Conservation (phyloP, 2,888 invertebrate genomes). For the Ischnura elegans region DNA sequence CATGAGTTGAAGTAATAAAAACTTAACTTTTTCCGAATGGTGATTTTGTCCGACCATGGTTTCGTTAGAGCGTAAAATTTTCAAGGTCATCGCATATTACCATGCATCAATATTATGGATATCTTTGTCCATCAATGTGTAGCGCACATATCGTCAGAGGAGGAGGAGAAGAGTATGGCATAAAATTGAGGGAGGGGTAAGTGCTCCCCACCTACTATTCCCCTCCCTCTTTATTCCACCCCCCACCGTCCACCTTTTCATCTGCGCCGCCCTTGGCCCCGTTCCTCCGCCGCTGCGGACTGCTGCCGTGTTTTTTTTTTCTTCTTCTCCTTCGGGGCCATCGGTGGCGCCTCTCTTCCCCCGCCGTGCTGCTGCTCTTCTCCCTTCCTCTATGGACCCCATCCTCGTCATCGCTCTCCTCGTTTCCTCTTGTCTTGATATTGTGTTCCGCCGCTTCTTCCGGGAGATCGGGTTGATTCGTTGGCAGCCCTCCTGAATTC, state of each 20-base stretch:
- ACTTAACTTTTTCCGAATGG: too few species aligned
- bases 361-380: neutral
- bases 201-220: too few species aligned
- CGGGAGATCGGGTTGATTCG: neutral
- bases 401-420: neutral
- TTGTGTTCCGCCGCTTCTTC: neutral
- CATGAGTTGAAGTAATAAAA: too few species aligned
- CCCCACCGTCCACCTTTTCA: slow-evolving; percentile 16
- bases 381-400: neutral
- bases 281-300: neutral
- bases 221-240: neutral
- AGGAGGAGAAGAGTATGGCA: neutral
- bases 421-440: neutral
- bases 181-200: neutral
- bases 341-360: slow-evolving; percentile 25
- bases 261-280: slow-evolving; percentile 63
- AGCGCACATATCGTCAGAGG: too few species aligned
- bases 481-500: too few species aligned
- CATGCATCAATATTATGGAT: too few species aligned
- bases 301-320: slow-evolving; percentile 33
- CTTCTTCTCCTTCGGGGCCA: slow-evolving; percentile 51
- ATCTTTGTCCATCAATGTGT: too few species aligned
- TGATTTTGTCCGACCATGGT: too few species aligned
- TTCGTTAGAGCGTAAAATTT: too few species aligned
- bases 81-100: too few species aligned